Percentiles rank a stretch among this genome's conserved stretches.
phyloP scores from a whole-genome alignment of 2,888 invertebrate genomes.

The Phrixothrix hirtus region DNA sequence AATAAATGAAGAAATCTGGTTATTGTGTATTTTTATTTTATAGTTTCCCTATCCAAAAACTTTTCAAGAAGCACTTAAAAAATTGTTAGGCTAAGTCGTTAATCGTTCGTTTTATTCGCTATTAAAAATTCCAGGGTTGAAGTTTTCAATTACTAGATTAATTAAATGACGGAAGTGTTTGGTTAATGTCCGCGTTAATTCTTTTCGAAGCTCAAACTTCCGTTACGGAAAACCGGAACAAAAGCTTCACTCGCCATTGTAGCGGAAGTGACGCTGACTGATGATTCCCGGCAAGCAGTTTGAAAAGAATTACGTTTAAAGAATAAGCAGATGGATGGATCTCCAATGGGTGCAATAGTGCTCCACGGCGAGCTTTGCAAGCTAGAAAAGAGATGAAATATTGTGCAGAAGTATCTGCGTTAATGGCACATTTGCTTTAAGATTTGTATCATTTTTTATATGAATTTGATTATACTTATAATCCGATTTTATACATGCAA shows the following conservation, averaged over 20 bases:
- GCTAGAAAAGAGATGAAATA: conserved; percentile 48
- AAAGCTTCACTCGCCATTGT: conserved; percentile 52
- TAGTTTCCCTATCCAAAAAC: neutral
- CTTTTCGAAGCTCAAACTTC: conserved; percentile 44
- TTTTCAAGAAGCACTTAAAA: conserved; percentile 1
- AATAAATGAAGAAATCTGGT: conserved; percentile 49
- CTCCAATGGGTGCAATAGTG: conserved; percentile 48
- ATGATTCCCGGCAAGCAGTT: conserved; percentile 51
- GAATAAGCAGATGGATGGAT: conserved; percentile 55
- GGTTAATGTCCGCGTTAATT: conserved; percentile 50
- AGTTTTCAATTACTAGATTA: conserved; percentile 54
- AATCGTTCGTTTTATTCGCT: conserved; percentile 19
- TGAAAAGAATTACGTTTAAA: conserved; percentile 53
- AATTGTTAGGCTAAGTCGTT: conserved; percentile 10
- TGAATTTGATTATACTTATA: conserved; percentile 18
- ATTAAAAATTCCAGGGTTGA: conserved; percentile 39
- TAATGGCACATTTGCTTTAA: conserved; percentile 48
- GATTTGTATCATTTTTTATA: conserved; percentile 35
- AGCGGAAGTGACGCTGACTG: conserved; percentile 57
- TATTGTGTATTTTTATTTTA: conserved; percentile 10
- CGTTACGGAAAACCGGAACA: conserved; percentile 46
- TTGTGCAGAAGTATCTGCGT: conserved; percentile 47
- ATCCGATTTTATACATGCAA: conserved; percentile 2
- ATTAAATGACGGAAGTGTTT: conserved; percentile 48
- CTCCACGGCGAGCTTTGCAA: conserved; percentile 42